phyloP scores from a whole-genome alignment of 2,797 vertebrate genomes.

The Hyperoplus immaculatus region DNA sequence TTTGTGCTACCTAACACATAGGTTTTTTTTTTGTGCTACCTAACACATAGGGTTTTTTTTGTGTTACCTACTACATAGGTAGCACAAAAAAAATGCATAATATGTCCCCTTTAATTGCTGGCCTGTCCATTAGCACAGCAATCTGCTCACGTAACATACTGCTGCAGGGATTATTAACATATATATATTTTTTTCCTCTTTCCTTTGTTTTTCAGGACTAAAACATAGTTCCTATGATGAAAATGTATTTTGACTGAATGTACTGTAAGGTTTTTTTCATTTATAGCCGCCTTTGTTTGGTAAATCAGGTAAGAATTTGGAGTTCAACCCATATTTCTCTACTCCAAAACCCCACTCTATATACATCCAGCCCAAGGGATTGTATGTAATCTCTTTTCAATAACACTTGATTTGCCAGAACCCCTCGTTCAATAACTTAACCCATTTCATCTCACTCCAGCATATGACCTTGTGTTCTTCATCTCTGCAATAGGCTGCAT shows the following conservation, averaged over 20 bases:
- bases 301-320: background rate
- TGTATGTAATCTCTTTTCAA: background rate
- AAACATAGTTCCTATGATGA: background rate
- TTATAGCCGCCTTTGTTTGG: slow-evolving; percentile 2
- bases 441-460: background rate
- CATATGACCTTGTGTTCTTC: slow-evolving; percentile 2
- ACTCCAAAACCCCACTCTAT: background rate
- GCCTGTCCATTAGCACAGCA: background rate
- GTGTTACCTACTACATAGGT: no score
- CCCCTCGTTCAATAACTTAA: background rate
- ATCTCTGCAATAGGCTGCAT: background rate
- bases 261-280: background rate
- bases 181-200: background rate
- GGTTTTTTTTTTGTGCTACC: no score
- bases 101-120: background rate
- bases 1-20: no score
- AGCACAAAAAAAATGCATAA: no score
- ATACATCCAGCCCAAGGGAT: background rate
- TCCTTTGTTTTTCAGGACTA: background rate
- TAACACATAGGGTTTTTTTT: no score
- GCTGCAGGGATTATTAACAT: background rate
- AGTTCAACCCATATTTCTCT: background rate
- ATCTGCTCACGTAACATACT: background rate
- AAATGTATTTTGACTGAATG: background rate
- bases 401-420: slow-evolving; percentile 8